A percentile compares a stretch with the other conserved stretches of the same genome.
Conservation (phyloP, 2,113 vertebrate species). For the Girardinichthys multiradiatus region DNA sequence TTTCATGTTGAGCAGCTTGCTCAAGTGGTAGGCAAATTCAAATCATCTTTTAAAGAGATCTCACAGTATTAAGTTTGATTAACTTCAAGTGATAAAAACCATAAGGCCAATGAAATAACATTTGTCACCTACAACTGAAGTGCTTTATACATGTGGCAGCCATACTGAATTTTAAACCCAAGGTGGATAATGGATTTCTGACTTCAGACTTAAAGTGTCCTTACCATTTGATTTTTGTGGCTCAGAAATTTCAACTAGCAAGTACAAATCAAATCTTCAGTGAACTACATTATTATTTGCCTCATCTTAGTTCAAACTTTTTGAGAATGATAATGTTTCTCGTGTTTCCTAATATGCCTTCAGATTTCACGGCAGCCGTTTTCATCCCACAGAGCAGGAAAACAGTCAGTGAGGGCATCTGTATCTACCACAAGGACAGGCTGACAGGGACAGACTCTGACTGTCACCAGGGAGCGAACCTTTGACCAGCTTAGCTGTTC, state of each 20-base stretch:
- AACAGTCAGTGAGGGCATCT: constrained; percentile 56
- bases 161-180: background rate
- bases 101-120: too few relatives aligned
- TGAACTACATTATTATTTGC: background rate
- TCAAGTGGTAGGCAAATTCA: too few relatives aligned
- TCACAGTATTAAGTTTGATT: too few relatives aligned
- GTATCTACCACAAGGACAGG: constrained; percentile 61
- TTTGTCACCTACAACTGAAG: too few relatives aligned
- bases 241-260: background rate
- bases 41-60: too few relatives aligned
- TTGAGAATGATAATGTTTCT: constrained; percentile 2
- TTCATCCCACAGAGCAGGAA: constrained; percentile 26
- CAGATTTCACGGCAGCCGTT: constrained; percentile 28
- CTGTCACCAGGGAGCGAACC: constrained; percentile 60
- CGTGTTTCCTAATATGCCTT: background rate
- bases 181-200: background rate
- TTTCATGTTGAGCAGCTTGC: too few relatives aligned
- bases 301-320: background rate
- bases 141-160: too few relatives aligned
- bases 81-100: too few relatives aligned
- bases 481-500: constrained; percentile 50
- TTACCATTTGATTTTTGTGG: background rate
- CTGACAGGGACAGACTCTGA: constrained; percentile 54
- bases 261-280: background rate
- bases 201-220: background rate